Evolutionary conservation across 92 coral and sea anemone species (phyloP).

Genomic region (Meandrina meandrites): DNA sequence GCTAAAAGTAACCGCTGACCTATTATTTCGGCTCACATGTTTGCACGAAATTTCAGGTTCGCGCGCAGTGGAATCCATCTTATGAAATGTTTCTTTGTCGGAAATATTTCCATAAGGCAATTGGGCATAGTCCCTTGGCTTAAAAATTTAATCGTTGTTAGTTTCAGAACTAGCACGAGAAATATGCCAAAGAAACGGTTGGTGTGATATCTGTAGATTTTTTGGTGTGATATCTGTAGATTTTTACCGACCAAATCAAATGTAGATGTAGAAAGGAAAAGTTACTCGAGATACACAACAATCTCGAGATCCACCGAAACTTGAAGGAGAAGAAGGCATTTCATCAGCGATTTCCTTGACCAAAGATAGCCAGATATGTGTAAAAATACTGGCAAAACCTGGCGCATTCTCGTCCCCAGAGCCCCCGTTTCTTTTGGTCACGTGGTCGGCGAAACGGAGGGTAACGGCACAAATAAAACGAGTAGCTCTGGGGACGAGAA

Average conservation of each 20-base stretch:
- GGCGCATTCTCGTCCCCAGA: no score
- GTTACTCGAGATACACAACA: neutral
- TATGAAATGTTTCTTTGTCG: neutral
- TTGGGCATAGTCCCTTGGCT: neutral
- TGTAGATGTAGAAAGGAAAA: no score
- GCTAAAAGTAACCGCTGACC: slow-evolving; percentile 9
- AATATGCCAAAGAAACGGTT: slow-evolving; percentile 19
- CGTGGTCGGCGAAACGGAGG: no score
- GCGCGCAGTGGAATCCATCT: neutral
- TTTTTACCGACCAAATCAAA: no score
- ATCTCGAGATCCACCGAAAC: neutral
- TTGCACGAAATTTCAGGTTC: neutral
- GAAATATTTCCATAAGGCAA: neutral
- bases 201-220: no score
- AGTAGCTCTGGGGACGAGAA: no score
- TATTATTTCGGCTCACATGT: neutral
- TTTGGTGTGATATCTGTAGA: no score
- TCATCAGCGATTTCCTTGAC: slow-evolving; percentile 13
- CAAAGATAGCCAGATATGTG: slow-evolving; percentile 56
- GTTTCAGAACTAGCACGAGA: neutral
- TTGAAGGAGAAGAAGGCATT: neutral
- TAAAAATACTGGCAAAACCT: slow-evolving; percentile 67
- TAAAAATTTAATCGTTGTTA: neutral
- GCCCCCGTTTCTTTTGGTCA: no score
- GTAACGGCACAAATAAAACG: no score